Base-by-base conservation (phyloP, 2,113 vertebrate genomes). In the Centrocercus urophasianus region DNA sequence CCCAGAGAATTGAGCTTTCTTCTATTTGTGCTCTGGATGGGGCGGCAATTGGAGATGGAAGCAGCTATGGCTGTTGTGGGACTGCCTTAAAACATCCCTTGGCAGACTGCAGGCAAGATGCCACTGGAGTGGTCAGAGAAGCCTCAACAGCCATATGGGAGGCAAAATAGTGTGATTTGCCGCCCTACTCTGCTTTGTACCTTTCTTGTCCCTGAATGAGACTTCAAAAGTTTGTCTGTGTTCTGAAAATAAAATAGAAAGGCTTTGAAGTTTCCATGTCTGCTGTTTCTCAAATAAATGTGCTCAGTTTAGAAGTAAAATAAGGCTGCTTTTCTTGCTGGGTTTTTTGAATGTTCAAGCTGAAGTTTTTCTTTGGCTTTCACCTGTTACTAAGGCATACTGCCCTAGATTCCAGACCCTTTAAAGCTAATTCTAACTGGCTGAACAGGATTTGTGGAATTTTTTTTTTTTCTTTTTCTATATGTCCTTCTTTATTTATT, bases 321-420 rank as follows among this genome's bases (percentile, higher is more conserved):
- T 56, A 67, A 77, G 56, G 47, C 63, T 89, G 17, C 22, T 60
- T 80, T n/a, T 85, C 89, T 78, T 59, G 43, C 95, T 90, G 84
- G 81, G 76, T 92, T 48, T 80, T 93, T 82, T 94, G 81, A 93
- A 74, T 73, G 67, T 63, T 92, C 30, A 66, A 76, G 57, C 38
- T 76, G 89, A 89, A 82, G 4, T 6, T 73, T 81, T 88, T 83
- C 59, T 72, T 67, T 59, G 74, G 36, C 36, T 93, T 79, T 82
- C n/a, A 45, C 50, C 28, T 64, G 34, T 74, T 74, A 73, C n/a
- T 91, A 93, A 95, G 56, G 28, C 34, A 38, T 36, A 60, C 17
- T 92, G 87, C 45, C 75, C 89, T 50, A 93, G 78, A 88, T 91
- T 89, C 76, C 76, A 80, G 59, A 24, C 38, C 25, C 36, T 76